Base-by-base conservation (phyloP, 2,888 invertebrate genomes). In the Amblyjoppa fuscipennis region DNA sequence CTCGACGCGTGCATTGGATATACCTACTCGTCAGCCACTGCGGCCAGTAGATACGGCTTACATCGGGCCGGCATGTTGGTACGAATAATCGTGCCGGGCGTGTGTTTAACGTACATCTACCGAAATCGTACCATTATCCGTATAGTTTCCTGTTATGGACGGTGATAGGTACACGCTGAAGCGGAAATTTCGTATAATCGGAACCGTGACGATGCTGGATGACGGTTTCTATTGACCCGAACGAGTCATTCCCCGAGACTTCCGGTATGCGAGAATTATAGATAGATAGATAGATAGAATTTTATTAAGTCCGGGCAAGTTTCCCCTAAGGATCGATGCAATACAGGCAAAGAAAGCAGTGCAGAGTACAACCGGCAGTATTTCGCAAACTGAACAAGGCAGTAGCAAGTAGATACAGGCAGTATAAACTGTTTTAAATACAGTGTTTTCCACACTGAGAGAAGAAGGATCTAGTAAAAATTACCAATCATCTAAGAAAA, bases 31-130 rank as follows among this genome's bases (percentile, higher is more conserved):
- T 69, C 45, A 69, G 61, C n/a, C 9, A 38, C 64, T 20, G 38
- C 16, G 64, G 4, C 64, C 16, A 76, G 64, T 76, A 71, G 71
- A 82, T 56, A 41, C 11, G 51, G 66, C 71, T 71, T 31, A 53
- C n/a, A 77, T 34, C 41, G 66, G 25, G 71, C 25, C 71, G 20
- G 77, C 64, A 34, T 64, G 64, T 64, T 64, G 34, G 34, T 64
- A 59, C 6, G 31, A 34, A 31, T 59, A 64, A 66, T 56, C 45
- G 64, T n/a, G 13, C 73, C 7, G 31, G 25, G 45, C 77, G 41
- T 59, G 82, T 64, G 45, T 71, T 76, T 31, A 66, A 49, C 53
- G 77, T 82, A 53, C 38, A 51, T 66, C 45, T 82, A 34, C 16
- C 7, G 6, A 31, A 31, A 16, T 64, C 61, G 31, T 16, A 16